Conservation (phyloP, 2,113 vertebrate species). For the Melospiza georgiana region DNA sequence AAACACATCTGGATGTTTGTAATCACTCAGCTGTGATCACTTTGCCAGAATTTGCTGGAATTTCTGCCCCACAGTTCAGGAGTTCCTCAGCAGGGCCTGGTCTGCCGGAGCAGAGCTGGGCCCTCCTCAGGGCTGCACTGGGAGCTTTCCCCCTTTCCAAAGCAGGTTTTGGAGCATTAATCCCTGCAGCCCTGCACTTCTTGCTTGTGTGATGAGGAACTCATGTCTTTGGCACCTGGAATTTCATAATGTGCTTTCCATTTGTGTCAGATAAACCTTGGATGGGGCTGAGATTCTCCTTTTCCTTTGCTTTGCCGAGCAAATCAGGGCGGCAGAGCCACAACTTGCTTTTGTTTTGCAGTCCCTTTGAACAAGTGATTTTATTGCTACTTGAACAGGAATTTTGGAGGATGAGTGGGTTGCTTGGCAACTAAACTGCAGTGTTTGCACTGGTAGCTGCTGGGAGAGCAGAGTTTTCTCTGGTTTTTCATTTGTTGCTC, state of each 20-base stretch:
- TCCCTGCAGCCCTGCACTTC: rapidly evolving
- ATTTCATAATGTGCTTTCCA: rapidly evolving
- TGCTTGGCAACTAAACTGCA: slow-evolving; percentile 51
- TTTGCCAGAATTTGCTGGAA: too few species aligned
- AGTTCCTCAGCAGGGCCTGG: rapidly evolving
- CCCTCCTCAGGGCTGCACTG: rapidly evolving
- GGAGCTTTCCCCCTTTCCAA: rapidly evolving
- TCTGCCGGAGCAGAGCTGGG: not conserved
- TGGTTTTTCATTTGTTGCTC: not conserved
- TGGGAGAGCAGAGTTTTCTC: not conserved
- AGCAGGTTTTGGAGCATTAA: rapidly evolving
- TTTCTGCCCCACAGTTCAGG: rapidly evolving
- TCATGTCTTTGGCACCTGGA: rapidly evolving
- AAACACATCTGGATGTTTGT: rapidly evolving
- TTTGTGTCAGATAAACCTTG: rapidly evolving
- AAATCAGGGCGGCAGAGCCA: not conserved
- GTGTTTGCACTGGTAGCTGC: not conserved
- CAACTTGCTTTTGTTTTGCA: not conserved
- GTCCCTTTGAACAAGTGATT: not conserved
- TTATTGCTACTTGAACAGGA: not conserved
- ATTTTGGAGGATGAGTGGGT: slow-evolving; percentile 19
- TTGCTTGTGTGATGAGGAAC: rapidly evolving
- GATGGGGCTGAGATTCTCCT: not conserved
- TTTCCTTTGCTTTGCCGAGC: not conserved
- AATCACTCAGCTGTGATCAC: rapidly evolving